Evolutionary conservation across 2,888 invertebrate species (phyloP).

Genomic region (Nemotelus pantherinus): DNA sequence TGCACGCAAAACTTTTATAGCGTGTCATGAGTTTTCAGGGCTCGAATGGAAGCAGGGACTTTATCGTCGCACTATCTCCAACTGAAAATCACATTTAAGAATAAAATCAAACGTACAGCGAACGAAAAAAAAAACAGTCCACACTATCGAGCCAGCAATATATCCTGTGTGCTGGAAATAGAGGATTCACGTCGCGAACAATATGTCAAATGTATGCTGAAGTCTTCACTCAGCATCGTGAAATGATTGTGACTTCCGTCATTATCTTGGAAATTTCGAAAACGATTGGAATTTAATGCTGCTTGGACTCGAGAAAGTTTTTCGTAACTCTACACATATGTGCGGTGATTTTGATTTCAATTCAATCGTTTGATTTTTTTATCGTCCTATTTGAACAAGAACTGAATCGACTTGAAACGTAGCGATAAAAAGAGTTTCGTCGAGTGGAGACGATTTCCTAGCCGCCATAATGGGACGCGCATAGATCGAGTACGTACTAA

Average conservation of each 20-base stretch:
- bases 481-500: background rate
- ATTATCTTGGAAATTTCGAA: constrained; percentile 30
- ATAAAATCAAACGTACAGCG: constrained; percentile 18
- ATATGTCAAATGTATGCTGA: constrained; percentile 40
- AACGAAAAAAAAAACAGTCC: constrained; percentile 35
- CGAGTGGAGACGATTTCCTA: constrained; percentile 5
- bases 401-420: background rate
- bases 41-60: constrained; percentile 4
- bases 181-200: constrained; percentile 37
- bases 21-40: constrained; percentile 30
- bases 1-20: constrained; percentile 31
- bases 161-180: constrained; percentile 31
- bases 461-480: background rate
- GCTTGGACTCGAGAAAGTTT: constrained; percentile 23
- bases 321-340: constrained; percentile 21
- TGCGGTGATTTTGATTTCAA: constrained; percentile 11
- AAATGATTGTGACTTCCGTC: constrained; percentile 43
- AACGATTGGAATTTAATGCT: constrained; percentile 43
- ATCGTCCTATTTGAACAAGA: background rate
- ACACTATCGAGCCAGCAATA: constrained; percentile 11
- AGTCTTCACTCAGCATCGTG: constrained; percentile 23
- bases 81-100: constrained; percentile 35
- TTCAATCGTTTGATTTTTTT: constrained; percentile 38
- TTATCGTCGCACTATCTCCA: constrained; percentile 37
- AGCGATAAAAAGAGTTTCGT: background rate